Evolutionary conservation across 2,113 vertebrate species (phyloP).

Genomic region (Stegastes partitus): DNA sequence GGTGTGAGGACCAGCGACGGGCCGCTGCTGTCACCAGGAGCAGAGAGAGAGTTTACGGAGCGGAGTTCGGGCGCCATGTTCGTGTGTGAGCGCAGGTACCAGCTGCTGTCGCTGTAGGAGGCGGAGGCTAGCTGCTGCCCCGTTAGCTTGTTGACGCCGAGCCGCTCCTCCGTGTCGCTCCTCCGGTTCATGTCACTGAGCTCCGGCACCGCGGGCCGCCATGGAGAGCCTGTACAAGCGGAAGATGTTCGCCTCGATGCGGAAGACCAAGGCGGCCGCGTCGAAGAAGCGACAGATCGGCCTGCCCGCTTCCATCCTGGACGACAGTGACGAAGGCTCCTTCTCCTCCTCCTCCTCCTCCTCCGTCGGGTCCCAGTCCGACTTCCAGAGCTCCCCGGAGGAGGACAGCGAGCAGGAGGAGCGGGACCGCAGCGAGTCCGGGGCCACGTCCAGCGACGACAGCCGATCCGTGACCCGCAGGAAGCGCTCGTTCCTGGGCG

Average conservation of each 20-base stretch:
- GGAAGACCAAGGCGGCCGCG: constrained; percentile 78
- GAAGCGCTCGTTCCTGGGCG: constrained; percentile 76
- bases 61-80: too few species aligned
- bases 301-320: constrained; percentile 77
- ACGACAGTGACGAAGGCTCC: constrained; percentile 83
- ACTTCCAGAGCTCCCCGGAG: constrained; percentile 72
- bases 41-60: neutral
- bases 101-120: constrained; percentile 7
- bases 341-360: constrained; percentile 74
- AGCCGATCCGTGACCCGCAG: constrained; percentile 73
- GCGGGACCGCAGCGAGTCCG: constrained; percentile 62
- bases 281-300: constrained; percentile 77
- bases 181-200: constrained; percentile 51
- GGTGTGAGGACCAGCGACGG: too few species aligned
- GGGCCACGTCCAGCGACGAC: constrained; percentile 70
- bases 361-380: constrained; percentile 68
- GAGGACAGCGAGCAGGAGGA: constrained; percentile 65
- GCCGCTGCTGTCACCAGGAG: too few species aligned
- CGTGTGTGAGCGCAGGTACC: too few species aligned
- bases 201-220: constrained; percentile 42
- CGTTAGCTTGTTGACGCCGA: constrained; percentile 37
- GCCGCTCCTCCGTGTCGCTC: neutral
- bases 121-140: constrained; percentile 1
- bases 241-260: constrained; percentile 83
- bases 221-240: constrained; percentile 84